Base-by-base conservation (phyloP, 2,113 vertebrate genomes). In the Engraulis encrasicolus region DNA sequence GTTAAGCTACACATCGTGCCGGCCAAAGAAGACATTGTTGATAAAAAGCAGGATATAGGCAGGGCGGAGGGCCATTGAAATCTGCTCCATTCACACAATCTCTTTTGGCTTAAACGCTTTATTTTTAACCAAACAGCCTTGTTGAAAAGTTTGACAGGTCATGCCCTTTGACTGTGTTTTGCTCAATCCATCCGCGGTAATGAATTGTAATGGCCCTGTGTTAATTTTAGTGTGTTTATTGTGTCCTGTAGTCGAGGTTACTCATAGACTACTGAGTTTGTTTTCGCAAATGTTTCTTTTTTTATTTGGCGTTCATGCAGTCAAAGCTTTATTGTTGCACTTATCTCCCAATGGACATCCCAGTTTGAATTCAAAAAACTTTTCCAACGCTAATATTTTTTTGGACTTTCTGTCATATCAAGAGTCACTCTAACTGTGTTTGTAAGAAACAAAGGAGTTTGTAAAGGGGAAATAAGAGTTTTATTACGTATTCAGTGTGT, bases 41-140 rank as follows among this genome's bases (percentile, higher is more conserved):
- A 74, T 74, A 74, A 34, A 34, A 74, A 74, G 66, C 66, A 74
- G 66, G 66, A 74, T 74, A 74, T 4, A 34, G 27, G 11, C 3
- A 36, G 66, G 66, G 66, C 18, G 66, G 66, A 74, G 66, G 66
- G 27, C 66, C 66, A 74, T 74, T 74, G 66, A 74, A 74, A 74
- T 74, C 27, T 14, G 27, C 31, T 31, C 23, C 31, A 34, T 74
- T 31, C 15, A 74, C 27, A 74, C 66, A 74, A 74, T 74, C 66
- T 74, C 31, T 34, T 66, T 27, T 9, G 27, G 66, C 23, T 74
- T 66, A 17, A 74, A 74, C 14, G 34, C 27, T 74, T 74, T 74
- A 74, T 36, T 74, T 74, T 74, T 74, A 74, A 18, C 54, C 54
- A n/a, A 19, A 58, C 66, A 74, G 27, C 66, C n/a, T 36, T 27